phyloP scores from a whole-genome alignment of 2,888 invertebrate genomes.

The Aporophyla nigra region DNA sequence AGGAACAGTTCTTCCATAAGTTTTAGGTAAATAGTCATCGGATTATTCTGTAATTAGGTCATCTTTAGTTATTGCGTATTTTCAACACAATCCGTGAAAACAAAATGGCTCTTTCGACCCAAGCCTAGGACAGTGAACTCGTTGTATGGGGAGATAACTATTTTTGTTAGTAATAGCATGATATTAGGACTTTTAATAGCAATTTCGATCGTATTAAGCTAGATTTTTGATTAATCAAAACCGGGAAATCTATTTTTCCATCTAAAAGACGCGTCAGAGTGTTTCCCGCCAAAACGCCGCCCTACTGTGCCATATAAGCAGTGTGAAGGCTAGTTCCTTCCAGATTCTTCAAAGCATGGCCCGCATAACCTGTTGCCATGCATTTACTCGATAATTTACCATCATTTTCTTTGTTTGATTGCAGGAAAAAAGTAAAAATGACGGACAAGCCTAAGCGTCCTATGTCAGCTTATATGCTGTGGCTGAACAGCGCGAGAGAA shows the following conservation, averaged over 20 bases:
- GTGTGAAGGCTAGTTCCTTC: constrained; percentile 76
- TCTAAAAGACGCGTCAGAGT: constrained; percentile 70
- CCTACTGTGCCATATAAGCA: constrained; percentile 79
- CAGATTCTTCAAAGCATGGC: constrained; percentile 73
- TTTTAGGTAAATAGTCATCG: constrained; percentile 83
- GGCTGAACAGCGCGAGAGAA: constrained; percentile 97
- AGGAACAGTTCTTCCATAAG: constrained; percentile 88
- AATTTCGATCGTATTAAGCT: constrained; percentile 61
- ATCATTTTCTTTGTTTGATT: constrained; percentile 73
- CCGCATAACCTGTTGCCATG: constrained; percentile 79
- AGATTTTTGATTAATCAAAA: constrained; percentile 56
- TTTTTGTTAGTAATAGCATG: constrained; percentile 74
- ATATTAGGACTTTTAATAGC: constrained; percentile 64
- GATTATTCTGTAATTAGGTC: constrained; percentile 88
- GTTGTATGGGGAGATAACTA: constrained; percentile 87
- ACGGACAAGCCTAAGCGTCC: constrained; percentile 98
- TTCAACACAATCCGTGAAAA: constrained; percentile 90
- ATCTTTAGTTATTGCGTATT: constrained; percentile 89
- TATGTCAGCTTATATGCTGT: constrained; percentile 98
- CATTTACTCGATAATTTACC: constrained; percentile 67
- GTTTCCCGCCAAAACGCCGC: constrained; percentile 91
- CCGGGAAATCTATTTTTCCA: constrained; percentile 55
- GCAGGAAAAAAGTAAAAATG: constrained; percentile 93
- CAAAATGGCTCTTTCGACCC: constrained; percentile 91
- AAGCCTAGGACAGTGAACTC: constrained; percentile 90